These are phyloP conservation scores for Enteromius anoplus DNA, from an alignment of 2,797 vertebrate species.

Conservation along the genomic window DNA sequence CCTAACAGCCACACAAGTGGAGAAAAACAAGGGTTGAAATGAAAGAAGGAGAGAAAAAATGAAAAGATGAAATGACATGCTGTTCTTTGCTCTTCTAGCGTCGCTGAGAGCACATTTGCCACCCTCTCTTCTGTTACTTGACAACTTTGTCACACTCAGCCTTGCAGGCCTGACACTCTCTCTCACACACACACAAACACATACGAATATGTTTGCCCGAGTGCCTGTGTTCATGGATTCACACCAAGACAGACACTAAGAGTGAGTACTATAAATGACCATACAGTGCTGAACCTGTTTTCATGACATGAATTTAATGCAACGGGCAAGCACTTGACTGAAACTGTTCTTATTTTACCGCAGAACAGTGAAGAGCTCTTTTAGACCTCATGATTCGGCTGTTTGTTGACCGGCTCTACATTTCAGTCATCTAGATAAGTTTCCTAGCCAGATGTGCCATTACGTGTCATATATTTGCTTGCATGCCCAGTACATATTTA, in stretches of 20 bases:
- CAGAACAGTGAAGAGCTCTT: neutral
- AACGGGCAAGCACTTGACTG: slow-evolving; percentile 12
- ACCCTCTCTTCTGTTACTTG: slow-evolving; percentile 59
- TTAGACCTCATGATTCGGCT: slow-evolving; percentile 13
- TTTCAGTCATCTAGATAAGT: neutral
- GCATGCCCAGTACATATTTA: slow-evolving; percentile 10
- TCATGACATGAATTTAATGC: slow-evolving; percentile 36
- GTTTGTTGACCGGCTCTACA: neutral
- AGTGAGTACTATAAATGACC: slow-evolving; percentile 38
- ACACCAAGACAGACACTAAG: slow-evolving; percentile 14
- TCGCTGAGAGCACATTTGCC: slow-evolving; percentile 57
- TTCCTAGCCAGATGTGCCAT: neutral
- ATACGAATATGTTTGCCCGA: slow-evolving; percentile 13
- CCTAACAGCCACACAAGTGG: slow-evolving; percentile 49
- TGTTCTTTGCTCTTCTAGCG: slow-evolving; percentile 56
- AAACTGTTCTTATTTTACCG: slow-evolving; percentile 26
- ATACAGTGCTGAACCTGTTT: slow-evolving; percentile 6
- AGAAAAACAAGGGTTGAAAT: slow-evolving; percentile 48
- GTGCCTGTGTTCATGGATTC: slow-evolving; percentile 36
- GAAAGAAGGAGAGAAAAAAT: slow-evolving; percentile 53
- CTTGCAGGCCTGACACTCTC: slow-evolving; percentile 22
- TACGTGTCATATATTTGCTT: neutral
- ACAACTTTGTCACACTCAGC: slow-evolving; percentile 60
- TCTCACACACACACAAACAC: slow-evolving; percentile 39
- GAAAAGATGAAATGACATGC: slow-evolving; percentile 58